phyloP scores from a whole-genome alignment of 2,797 vertebrate genomes.

The Cuniculus paca region DNA sequence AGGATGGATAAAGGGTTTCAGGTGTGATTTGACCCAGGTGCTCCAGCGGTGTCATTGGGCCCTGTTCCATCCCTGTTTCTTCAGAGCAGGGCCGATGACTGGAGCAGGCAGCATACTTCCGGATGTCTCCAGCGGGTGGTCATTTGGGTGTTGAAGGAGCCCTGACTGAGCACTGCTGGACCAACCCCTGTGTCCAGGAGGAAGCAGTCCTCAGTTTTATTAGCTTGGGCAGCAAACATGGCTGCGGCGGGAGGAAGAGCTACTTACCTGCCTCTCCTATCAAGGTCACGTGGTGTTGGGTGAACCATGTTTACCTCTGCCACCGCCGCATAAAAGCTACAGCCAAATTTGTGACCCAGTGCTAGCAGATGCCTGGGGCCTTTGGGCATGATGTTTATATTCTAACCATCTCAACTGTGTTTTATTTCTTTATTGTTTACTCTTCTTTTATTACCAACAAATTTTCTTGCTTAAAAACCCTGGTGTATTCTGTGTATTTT shows the following conservation, averaged over 20 bases:
- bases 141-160: background rate
- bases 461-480: background rate
- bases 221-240: background rate
- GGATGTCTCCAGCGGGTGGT: background rate
- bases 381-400: background rate
- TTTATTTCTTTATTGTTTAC: background rate
- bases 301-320: constrained; percentile 51
- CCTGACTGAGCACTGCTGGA: background rate
- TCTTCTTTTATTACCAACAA: background rate
- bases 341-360: background rate
- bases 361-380: background rate
- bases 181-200: background rate
- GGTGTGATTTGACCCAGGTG: constrained; percentile 40
- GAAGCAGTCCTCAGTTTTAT: background rate
- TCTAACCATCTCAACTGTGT: background rate
- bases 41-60: background rate
- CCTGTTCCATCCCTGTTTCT: background rate
- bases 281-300: background rate
- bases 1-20: background rate
- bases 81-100: rapidly evolving
- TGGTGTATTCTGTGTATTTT: background rate
- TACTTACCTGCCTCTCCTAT: background rate
- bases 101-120: background rate
- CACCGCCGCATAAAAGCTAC: background rate
- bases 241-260: background rate